Base-by-base conservation (phyloP, 2,888 invertebrate species). In the Pasiphila rectangulata region DNA sequence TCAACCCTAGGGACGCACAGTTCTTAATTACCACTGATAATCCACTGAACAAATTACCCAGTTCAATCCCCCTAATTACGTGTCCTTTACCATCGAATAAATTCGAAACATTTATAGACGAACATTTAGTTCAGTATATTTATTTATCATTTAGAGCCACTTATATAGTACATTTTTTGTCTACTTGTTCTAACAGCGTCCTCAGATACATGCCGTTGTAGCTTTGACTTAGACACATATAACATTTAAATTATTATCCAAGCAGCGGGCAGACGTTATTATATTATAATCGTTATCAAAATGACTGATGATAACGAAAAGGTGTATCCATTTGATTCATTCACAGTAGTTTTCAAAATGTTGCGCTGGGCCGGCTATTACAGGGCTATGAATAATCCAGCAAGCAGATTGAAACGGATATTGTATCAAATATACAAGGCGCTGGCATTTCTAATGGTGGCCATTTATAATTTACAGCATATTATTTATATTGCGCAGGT, bases 271-370 rank as follows among this genome's bases (percentile, higher is more conserved):
- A n/a, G n/a, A n/a, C n/a, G n/a, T n/a, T n/a, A n/a, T n/a, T n/a
- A n/a, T n/a, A n/a, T n/a, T n/a, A n/a, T n/a, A n/a, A n/a, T 46
- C 20, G 43, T 13, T 23, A 19, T 12, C 16, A 55, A 53, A 49
- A 57, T 57, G 53, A 53, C 45, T 45, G 51, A 55, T 51, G 47
- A 41, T 37, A 46, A 42, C 23, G 46, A 51, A 47, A 61, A 55
- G 53, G 51, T 61, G 2, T 53, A 42, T 3, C 72, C 74, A 2
- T 66, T 70, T 46, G 66, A 75, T 39, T 65, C 72, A 3, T 73
- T 75, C 46, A 15, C 45, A 7, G 36, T 34, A 9, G 55, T 62
- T 0, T 69, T 64, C 45, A 68, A 59, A 47, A 36, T 69, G 23
- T 44, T 75, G 35, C 39, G 51, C 3, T 57, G 56, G 56, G 46